Base-by-base conservation (phyloP, 2,888 invertebrate species). In the Pollenia angustigena region DNA sequence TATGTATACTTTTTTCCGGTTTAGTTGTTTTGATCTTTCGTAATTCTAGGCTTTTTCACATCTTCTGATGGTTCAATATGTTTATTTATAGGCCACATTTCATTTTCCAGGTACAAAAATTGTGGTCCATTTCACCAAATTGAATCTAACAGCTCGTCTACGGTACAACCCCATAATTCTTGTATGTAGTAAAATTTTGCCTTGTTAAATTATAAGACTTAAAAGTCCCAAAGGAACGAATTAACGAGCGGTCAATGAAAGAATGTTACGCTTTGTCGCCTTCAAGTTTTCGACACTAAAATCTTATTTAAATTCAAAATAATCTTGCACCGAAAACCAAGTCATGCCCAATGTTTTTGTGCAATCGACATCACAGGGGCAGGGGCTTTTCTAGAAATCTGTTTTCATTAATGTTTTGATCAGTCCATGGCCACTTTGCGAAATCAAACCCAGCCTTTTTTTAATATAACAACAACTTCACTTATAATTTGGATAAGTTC, bases 221-320 rank as follows among this genome's bases (percentile, higher is more conserved):
- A 83, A 14, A 4, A 83, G 44, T 23, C 71, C 81, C 62, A 87
- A 66, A 23, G 78, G 81, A 58, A 71, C 87, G 48, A 80, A 85
- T 23, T 83, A 64, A 12, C 16, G 46, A 46, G 79, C 79, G 14
- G 44, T 46, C n/a, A 62, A 56, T 14, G 85, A 81, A 16, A 85
- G 71, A 60, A 87, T 68, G 42, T 60, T 64, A 4, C 58, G 58
- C 12, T 58, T 58, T 32, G 58, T 82, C 18, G 69, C 44, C 40
- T 44, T 72, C n/a, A 54, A 71, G 44, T 16, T 32, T 46, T 4
- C 14, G 44, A 62, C 16, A 9, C 58, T 32, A 14, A n/a, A n/a
- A 50, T 46, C 14, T 16, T 58, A 42, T 52, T 58, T 14, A 23
- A 74, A 58, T 42, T 10, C n/a, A 18, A 71, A 71, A 4, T 16